phyloP scores from a whole-genome alignment of 2,888 invertebrate genomes.

The Deroplatys truncata region DNA sequence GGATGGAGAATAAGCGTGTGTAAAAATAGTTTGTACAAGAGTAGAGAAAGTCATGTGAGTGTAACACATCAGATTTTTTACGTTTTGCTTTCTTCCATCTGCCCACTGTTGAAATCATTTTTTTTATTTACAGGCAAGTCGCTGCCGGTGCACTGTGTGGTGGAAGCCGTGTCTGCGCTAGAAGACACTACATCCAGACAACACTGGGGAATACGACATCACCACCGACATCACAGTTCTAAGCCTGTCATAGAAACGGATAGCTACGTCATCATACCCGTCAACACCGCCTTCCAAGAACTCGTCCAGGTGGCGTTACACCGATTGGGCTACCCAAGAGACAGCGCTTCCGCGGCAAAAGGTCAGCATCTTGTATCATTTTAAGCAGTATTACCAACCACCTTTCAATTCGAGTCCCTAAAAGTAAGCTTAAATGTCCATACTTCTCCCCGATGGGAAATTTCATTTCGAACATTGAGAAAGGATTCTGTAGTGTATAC shows the following conservation, averaged over 20 bases:
- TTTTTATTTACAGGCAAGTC: constrained; percentile 60
- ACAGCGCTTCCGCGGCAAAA: constrained; percentile 78
- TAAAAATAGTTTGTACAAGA: too few species aligned
- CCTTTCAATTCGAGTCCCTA: too few species aligned
- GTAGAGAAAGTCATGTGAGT: too few species aligned
- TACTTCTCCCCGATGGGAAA: too few species aligned
- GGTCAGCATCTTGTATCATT: constrained; percentile 46
- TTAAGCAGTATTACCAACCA: too few species aligned
- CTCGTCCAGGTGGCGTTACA: constrained; percentile 87
- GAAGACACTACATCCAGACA: constrained; percentile 55
- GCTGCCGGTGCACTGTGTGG: constrained; percentile 91
- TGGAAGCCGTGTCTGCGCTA: constrained; percentile 76
- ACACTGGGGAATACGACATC: constrained; percentile 11
- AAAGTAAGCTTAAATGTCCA: too few species aligned
- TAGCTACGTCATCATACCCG: constrained; percentile 93
- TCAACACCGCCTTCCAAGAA: constrained; percentile 83
- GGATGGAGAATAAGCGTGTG: too few species aligned
- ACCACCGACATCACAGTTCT: constrained; percentile 23
- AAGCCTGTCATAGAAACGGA: constrained; percentile 77
- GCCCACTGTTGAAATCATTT: too few species aligned
- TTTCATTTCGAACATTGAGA: too few species aligned
- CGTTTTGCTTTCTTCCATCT: too few species aligned
- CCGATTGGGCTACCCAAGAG: constrained; percentile 85
- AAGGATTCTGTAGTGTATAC: too few species aligned
- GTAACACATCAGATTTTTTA: too few species aligned